phyloP scores from a whole-genome alignment of 2,888 invertebrate species.

The Aporophyla lueneburgensis region DNA sequence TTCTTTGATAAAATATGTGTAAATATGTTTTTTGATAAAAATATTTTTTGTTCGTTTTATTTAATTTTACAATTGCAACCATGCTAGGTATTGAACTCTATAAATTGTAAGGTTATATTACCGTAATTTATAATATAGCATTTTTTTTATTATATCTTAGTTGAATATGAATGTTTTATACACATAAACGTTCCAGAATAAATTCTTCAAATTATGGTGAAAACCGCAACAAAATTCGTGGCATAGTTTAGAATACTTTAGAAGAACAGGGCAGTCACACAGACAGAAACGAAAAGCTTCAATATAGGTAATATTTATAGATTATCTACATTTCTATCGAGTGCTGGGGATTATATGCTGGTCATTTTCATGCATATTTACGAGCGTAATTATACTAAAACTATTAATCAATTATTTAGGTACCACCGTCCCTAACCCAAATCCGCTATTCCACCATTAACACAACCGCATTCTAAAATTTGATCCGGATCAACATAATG shows the following conservation, averaged over 20 bases:
- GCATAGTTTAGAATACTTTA: neutral
- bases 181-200: neutral
- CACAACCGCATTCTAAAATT: conserved; percentile 19
- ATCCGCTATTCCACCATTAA: conserved; percentile 1
- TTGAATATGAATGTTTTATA: neutral
- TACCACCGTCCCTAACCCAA: neutral
- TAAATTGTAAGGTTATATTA: neutral
- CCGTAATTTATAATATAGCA: neutral
- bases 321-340: neutral
- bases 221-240: neutral
- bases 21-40: too few relatives aligned
- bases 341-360: neutral
- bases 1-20: too few relatives aligned
- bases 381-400: neutral
- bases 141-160: neutral
- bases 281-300: neutral
- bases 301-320: neutral
- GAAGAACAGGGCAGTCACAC: neutral
- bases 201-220: neutral
- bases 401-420: too few relatives aligned
- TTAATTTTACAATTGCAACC: neutral
- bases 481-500: conserved; percentile 60
- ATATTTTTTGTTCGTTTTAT: too few relatives aligned
- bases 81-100: neutral
- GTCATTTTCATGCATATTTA: neutral